Evolutionary conservation across 2,113 vertebrate genomes (phyloP), one percentile per base, ranked within the genome.

Genomic region (Hyperopisus bebe): DNA sequence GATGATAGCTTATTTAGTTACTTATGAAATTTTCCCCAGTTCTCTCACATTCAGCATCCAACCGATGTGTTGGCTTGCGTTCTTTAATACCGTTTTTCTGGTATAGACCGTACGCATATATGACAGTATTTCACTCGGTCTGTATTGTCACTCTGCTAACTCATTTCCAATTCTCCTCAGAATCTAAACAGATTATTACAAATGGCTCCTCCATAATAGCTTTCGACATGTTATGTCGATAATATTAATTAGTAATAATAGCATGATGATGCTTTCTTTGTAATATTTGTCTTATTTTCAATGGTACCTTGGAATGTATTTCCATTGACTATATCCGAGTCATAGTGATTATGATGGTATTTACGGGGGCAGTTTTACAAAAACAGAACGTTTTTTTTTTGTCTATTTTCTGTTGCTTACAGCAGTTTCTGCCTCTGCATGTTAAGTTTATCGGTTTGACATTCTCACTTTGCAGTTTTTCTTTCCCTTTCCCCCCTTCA

Each of bases 381-480:
- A 39, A 42, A 13, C 66, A 74, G 11, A 35, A 15, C n/a, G n/a
- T 5, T 74, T 39, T 74, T 74, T 77, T 42, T 80, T 39, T 80
- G 74, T 35, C 74, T 80, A 42, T 80, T 80, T 80, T 80, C 74
- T 42, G 35, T 80, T 42, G 35, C 74, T 80, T 80, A 42, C 74
- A 80, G 74, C 74, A 80, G 31, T 80, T 80, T 39, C 74, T 80
- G 17, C 74, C 74, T 80, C 35, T 84, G 82, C 44, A 84, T 84
- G 82, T 84, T 84, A 84, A 84, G 82, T n/a, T 84, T 80, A 80
- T 80, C 74, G 5, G 42, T 27, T n/a, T 10, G 42, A 84, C 39
- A 47, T 46, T 47, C 21, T 84, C 44, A 80, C 13, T 84, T 47
- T 47, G 44, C 44, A 46, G 27, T 31, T 31, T 70, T n/a, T 46